phyloP scores from a whole-genome alignment of 1,140 invertebrate genomes.

The Frieseomelitta varia region DNA sequence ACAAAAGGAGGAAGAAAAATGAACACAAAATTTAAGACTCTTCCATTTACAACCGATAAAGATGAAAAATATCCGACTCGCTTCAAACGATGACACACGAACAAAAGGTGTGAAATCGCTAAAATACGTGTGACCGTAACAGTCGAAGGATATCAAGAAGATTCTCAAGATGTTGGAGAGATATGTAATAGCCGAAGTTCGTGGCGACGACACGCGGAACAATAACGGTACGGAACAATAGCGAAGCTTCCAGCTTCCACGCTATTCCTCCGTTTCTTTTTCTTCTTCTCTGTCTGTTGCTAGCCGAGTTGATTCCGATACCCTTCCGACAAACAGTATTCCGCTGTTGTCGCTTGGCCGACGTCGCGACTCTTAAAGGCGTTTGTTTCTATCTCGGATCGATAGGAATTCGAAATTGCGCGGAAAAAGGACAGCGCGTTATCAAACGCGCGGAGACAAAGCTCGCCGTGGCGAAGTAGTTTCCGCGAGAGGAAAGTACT shows the following conservation, averaged over 20 bases:
- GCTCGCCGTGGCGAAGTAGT: conserved; percentile 4
- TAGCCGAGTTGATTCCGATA: conserved; percentile 23
- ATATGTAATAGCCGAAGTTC: conserved; percentile 62
- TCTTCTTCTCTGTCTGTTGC: conserved; percentile 8
- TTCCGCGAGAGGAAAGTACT: conserved; percentile 27
- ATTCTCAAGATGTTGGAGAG: background rate
- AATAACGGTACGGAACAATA: conserved; percentile 66
- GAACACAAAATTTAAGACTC: no score
- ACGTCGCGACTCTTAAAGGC: conserved; percentile 53
- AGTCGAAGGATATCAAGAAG: background rate
- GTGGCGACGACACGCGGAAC: conserved; percentile 54
- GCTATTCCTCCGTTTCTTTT: background rate
- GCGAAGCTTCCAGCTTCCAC: conserved; percentile 13
- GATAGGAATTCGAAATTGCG: background rate
- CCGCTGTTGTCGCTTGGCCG: conserved; percentile 32
- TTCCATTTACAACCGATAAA: no score
- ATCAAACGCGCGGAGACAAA: conserved; percentile 58
- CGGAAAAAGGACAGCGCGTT: conserved; percentile 30
- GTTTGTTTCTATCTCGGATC: conserved; percentile 29
- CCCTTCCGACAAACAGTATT: conserved; percentile 45
- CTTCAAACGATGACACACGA: no score
- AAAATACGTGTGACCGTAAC: background rate
- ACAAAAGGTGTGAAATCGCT: background rate
- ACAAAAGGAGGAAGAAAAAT: no score
- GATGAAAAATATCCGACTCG: no score